Conservation (phyloP, 1,140 invertebrate species). For the Lepidotrigona ventralis region DNA sequence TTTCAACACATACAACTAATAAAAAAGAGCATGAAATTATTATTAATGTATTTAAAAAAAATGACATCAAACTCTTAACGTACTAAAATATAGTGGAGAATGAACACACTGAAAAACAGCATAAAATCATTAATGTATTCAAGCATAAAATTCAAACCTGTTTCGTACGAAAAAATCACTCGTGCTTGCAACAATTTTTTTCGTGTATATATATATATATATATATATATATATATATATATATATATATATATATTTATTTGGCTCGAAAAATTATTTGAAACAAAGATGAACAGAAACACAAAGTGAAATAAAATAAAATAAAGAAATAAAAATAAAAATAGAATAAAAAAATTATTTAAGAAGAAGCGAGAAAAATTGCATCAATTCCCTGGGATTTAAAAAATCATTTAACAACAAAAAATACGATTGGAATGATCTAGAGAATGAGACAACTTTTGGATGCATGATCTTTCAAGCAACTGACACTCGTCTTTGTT, state of each 20-base stretch:
- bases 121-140: background rate
- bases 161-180: background rate
- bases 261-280: too few species aligned
- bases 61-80: background rate
- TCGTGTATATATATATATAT: background rate
- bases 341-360: too few species aligned
- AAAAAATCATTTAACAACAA: too few species aligned
- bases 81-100: background rate
- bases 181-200: background rate
- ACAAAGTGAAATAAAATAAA: too few species aligned
- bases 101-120: too few species aligned
- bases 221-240: background rate
- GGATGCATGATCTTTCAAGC: background rate
- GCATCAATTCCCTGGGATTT: too few species aligned
- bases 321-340: too few species aligned
- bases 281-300: too few species aligned
- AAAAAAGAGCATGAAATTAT: background rate
- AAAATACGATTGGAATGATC: too few species aligned
- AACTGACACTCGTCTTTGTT: slow-evolving; percentile 7
- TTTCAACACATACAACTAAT: background rate
- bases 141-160: background rate
- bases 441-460: too few species aligned
- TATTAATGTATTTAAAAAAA: background rate
- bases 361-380: too few species aligned
- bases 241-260: background rate